These are phyloP conservation scores for Drosophila barbarae DNA, from an alignment of 2,888 invertebrate genomes.

Conservation along the genomic window DNA sequence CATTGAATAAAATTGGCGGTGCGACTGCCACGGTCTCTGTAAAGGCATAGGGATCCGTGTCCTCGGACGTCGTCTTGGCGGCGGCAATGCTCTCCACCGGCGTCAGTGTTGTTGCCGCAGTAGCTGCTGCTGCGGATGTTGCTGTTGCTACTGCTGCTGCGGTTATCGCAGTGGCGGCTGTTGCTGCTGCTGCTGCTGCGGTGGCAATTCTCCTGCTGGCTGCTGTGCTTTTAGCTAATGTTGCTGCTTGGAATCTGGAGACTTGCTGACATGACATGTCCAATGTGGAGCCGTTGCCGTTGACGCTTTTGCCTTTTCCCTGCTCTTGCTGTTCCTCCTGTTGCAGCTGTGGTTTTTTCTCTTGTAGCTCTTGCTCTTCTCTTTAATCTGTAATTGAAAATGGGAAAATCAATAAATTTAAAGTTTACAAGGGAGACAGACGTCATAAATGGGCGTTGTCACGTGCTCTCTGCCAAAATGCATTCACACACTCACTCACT, in stretches of 20 bases:
- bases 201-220: slow-evolving; percentile 40
- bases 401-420: slow-evolving; percentile 18
- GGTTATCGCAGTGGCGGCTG: slow-evolving; percentile 33
- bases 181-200: slow-evolving; percentile 46
- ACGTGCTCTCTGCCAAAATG: slow-evolving; percentile 53
- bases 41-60: slow-evolving; percentile 80
- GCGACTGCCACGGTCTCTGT: slow-evolving; percentile 79
- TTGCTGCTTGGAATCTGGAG: slow-evolving; percentile 71
- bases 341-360: slow-evolving; percentile 14
- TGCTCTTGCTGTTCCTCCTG: slow-evolving; percentile 24
- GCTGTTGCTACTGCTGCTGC: slow-evolving; percentile 39
- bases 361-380: slow-evolving; percentile 15
- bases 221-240: slow-evolving; percentile 37
- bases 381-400: slow-evolving; percentile 56
- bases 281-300: slow-evolving; percentile 68
- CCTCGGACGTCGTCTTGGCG: slow-evolving; percentile 75
- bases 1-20: slow-evolving; percentile 79
- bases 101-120: slow-evolving; percentile 44
- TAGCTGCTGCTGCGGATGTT: slow-evolving; percentile 37
- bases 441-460: slow-evolving; percentile 57
- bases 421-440: slow-evolving; percentile 38
- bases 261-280: slow-evolving; percentile 81
- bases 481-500: slow-evolving; percentile 21
- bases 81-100: slow-evolving; percentile 52
- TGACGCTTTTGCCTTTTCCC: slow-evolving; percentile 29